These are phyloP conservation scores for Tachystola acroxantha DNA, from an alignment of 2,888 invertebrate species.

Conservation along the genomic window DNA sequence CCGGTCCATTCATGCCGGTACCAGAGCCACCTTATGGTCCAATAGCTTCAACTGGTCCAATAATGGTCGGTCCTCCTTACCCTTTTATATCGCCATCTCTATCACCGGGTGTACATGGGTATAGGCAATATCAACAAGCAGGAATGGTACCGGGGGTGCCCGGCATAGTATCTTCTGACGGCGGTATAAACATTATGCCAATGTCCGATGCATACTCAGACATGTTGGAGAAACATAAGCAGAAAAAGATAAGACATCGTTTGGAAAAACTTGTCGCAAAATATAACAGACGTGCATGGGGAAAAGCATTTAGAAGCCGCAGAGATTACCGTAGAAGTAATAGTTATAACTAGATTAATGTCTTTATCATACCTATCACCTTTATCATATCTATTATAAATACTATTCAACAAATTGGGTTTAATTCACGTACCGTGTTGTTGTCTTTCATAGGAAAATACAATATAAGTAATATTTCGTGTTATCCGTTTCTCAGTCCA, in stretches of 20 bases:
- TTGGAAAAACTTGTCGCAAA: conserved; percentile 34
- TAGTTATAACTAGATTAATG: too few relatives aligned
- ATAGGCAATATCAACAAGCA: conserved; percentile 8
- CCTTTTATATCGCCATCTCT: conserved; percentile 1
- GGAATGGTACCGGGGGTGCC: conserved; percentile 54
- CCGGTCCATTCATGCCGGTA: conserved; percentile 2
- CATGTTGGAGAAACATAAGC: conserved; percentile 49
- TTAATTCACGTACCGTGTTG: too few relatives aligned
- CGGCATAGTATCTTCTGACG: conserved; percentile 46
- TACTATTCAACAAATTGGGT: too few relatives aligned
- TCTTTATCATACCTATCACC: too few relatives aligned
- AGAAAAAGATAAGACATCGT: conserved; percentile 41
- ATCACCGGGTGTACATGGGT: conserved; percentile 2
- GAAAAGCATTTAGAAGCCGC: conserved; percentile 6
- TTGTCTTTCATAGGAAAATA: too few relatives aligned
- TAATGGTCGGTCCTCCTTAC: conserved; percentile 1
- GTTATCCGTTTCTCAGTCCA: too few relatives aligned
- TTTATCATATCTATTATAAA: too few relatives aligned
- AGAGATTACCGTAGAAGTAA: conserved; percentile 2
- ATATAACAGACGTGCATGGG: conserved; percentile 25
- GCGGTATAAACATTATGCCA: conserved; percentile 61
- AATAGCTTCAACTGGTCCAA: conserved; percentile 1
- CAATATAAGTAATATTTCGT: too few relatives aligned
- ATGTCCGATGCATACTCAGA: conserved; percentile 61
- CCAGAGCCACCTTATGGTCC: conserved; percentile 9